Conservation (phyloP, 2,888 invertebrate genomes). For the Antheraea assamensis region DNA sequence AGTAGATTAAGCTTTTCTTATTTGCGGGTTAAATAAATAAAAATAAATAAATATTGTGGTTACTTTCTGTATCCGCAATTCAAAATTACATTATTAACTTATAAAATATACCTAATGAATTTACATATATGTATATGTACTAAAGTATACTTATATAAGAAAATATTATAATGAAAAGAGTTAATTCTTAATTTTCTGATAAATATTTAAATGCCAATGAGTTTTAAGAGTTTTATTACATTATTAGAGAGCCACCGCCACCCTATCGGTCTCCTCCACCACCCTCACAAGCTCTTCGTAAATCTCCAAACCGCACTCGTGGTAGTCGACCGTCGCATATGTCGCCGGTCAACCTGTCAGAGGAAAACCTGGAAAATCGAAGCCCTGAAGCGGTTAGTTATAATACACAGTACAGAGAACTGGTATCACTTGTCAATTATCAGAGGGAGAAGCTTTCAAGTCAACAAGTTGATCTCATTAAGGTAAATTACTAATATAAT, state of each 20-base stretch:
- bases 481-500: conserved; percentile 77
- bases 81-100: too few relatives aligned
- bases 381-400: conserved; percentile 85
- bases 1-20: too few relatives aligned
- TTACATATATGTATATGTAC: too few relatives aligned
- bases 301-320: conserved; percentile 67
- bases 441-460: conserved; percentile 94
- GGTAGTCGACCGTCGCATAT: conserved; percentile 65
- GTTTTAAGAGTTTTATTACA: neutral
- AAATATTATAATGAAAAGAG: too few relatives aligned
- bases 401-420: conserved; percentile 90
- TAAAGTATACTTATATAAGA: too few relatives aligned
- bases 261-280: conserved; percentile 78
- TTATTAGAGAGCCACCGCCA: conserved; percentile 73
- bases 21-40: too few relatives aligned
- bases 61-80: too few relatives aligned
- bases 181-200: too few relatives aligned
- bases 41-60: too few relatives aligned
- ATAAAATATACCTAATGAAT: too few relatives aligned
- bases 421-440: conserved; percentile 93
- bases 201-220: neutral
- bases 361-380: conserved; percentile 52
- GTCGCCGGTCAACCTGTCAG: conserved; percentile 67
- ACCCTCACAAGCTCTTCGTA: conserved; percentile 63
- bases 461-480: conserved; percentile 95